Evolutionary conservation across 2,113 vertebrate species (phyloP), one percentile per base, ranked within the genome.

Genomic region (Zosterops hypoxanthus): DNA sequence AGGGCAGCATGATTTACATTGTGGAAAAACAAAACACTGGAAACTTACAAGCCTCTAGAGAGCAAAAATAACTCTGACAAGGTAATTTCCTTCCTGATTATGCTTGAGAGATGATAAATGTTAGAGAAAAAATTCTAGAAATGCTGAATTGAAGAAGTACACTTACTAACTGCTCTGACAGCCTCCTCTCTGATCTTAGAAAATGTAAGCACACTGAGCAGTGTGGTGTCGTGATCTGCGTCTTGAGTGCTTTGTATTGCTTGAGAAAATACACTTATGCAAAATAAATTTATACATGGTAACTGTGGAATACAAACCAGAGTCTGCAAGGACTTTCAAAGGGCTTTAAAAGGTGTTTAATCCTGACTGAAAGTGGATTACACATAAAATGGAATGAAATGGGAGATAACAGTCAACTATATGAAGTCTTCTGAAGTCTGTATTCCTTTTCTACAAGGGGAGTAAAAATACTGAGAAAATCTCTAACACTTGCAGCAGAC

Each of bases 51-150:
- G 13, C 31, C 94, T 18, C 50, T 49, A 26, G 34, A 34, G 8
- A 96, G n/a, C 11, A 93, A 82, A 60, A 22, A 6, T 61, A 83
- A 66, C 28, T 78, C 46, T 95, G 94, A 87, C 47, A 82, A 79
- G 61, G 81, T 69, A 60, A 91, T 91, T 96, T 94, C 46, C 47
- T 82, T 86, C 60, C 49, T 96, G 71, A 89, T 89, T 94, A 47
- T 59, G 33, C 66, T 87, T 89, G 66, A 95, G 68, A 93, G 61
- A 42, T 59, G 20, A 82, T 69, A 75, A 44, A 59, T 25, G 13
- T 77, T 91, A 59, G 70, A 33, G 60, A 42, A 83, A 95, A 95
- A 94, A 87, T 36, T 93, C 61, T 89, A 81, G 77, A 92, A 92
- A 90, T 61, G 60, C 9, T 68, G 77, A 63, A 81, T 2, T 79